Evolutionary conservation across 2,797 vertebrate genomes (phyloP).

Genomic region (Rhabdophis nuchalis): DNA sequence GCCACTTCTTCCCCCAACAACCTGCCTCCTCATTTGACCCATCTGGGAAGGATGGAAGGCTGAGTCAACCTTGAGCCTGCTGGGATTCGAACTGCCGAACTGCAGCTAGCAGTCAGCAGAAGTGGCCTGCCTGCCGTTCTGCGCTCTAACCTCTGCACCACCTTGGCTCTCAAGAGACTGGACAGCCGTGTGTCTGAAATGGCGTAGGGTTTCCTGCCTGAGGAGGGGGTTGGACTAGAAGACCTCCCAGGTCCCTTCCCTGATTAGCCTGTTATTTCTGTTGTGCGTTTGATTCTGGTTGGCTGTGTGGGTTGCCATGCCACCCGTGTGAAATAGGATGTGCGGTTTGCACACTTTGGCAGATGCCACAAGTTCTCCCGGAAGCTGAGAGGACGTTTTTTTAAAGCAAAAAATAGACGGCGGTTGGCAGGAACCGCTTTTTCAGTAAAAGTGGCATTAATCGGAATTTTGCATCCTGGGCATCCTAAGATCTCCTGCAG

Average conservation of each 20-base stretch:
- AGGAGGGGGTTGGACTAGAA: background rate
- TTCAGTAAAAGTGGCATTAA: background rate
- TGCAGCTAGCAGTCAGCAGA: no score
- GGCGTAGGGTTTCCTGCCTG: no score
- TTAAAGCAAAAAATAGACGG: background rate
- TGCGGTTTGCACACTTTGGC: background rate
- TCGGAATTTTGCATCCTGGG: background rate
- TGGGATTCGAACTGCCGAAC: no score
- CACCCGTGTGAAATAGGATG: background rate
- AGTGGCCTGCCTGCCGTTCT: no score
- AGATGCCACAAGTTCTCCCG: background rate
- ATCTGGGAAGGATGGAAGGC: no score
- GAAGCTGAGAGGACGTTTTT: background rate
- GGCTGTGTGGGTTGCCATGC: background rate
- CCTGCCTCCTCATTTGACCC: no score
- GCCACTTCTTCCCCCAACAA: no score
- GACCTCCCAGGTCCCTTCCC: background rate
- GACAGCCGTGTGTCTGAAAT: no score
- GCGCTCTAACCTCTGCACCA: no score
- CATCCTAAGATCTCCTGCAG: background rate
- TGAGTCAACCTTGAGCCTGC: no score
- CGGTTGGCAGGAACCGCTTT: background rate
- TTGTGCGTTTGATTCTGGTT: background rate
- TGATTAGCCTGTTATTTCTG: no score
- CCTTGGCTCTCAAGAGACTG: no score